Conservation (phyloP, 2,797 vertebrate species). For the Fratercula arctica region DNA sequence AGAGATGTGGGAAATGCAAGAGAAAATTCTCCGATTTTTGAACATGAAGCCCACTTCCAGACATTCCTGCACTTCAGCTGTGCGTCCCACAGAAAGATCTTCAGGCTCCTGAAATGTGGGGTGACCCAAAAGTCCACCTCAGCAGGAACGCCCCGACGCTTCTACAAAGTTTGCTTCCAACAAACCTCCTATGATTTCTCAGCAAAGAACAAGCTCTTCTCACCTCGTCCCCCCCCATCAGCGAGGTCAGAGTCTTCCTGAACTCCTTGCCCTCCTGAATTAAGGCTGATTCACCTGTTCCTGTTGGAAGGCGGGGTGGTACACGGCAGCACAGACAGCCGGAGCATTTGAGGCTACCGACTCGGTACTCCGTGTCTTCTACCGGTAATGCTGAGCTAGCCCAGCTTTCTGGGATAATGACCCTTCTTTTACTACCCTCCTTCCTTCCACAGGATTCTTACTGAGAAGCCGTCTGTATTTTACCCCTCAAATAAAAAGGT, state of each 20-base stretch:
- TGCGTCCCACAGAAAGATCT: not conserved
- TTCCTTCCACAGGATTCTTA: not conserved
- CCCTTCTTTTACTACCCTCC: not conserved
- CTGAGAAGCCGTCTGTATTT: not conserved
- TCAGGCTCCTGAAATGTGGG: not conserved
- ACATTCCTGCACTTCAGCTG: not conserved
- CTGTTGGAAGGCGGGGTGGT: not conserved
- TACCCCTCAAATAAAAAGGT: not conserved
- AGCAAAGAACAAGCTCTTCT: conserved; percentile 16
- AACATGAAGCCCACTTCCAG: not conserved
- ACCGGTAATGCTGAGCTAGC: not conserved
- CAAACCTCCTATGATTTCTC: not conserved
- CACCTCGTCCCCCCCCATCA: not conserved
- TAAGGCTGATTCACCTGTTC: not conserved
- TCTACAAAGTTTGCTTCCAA: not conserved
- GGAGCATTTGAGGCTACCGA: not conserved
- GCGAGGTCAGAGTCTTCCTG: not conserved
- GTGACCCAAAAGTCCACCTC: not conserved
- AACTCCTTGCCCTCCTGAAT: not conserved
- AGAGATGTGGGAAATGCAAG: not conserved
- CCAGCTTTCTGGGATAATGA: not conserved
- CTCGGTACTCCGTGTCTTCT: not conserved
- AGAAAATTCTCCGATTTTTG: not conserved
- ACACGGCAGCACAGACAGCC: not conserved
- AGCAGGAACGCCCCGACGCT: not conserved